Evolutionary conservation across 2,888 invertebrate species (phyloP), one percentile per base, ranked within the genome.

Genomic region (Aphodius sticticus): DNA sequence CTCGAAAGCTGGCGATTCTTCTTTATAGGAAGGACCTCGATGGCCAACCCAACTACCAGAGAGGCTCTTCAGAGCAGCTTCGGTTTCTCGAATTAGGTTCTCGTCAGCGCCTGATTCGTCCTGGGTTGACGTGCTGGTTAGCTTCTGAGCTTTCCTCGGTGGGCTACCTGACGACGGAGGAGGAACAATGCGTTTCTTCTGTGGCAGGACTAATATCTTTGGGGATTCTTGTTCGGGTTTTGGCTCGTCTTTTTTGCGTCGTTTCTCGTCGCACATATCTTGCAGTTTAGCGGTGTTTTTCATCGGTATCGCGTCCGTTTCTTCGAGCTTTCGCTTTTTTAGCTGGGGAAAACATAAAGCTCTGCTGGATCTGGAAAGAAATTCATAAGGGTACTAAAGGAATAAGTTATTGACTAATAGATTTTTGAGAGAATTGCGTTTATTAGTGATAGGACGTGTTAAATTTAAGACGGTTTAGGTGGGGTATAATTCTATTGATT

Each of bases 11-110:
- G 95, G 94, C 38, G 94, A 93, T 85, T 95, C 95, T 83, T 96
- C 95, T 78, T 93, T 93, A 85, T 94, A 94, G 7, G 91, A 86
- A 53, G 92, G 92, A 6, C 92, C 92, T 75, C 93, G 89, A 36
- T 93, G 93, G 14, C 95, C 95, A 6, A 94, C 93, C 95, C 96
- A 96, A 87, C 94, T 96, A 15, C 96, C 96, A 0, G 96, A 96
- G n/a, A 97, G 90, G 84, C 95, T 95, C 88, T 96, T 95, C 38
- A 97, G 89, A 0, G 96, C 96, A 0, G 96, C 96, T 87, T 97
- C 96, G 2, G 97, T 96, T 88, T 97, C 97, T 77, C 96, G 91
- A 82, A 97, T 96, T 78, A 96, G 91, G 0, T 94, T 94, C 87
- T 97, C 97, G 86, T 96, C 95, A 84, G 96, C 95, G 16, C 84